phyloP scores from a whole-genome alignment of 2,113 vertebrate species.

The Cololabis saira region DNA sequence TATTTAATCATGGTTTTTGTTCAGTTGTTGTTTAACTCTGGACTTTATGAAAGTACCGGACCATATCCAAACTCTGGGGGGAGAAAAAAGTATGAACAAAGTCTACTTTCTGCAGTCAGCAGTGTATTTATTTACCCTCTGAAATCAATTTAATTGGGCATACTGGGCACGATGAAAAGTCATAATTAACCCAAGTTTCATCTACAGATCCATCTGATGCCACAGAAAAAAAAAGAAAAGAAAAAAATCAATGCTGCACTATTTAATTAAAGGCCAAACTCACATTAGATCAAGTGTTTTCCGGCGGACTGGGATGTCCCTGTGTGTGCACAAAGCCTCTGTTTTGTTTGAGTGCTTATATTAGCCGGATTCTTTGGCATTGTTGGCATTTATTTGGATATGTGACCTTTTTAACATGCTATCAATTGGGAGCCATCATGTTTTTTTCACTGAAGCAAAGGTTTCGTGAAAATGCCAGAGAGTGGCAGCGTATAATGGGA shows the following conservation, averaged over 20 bases:
- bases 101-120: slow-evolving; percentile 16
- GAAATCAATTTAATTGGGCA: slow-evolving; percentile 55
- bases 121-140: slow-evolving; percentile 52
- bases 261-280: slow-evolving; percentile 84
- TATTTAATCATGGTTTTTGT: too few relatives aligned
- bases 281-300: slow-evolving; percentile 68
- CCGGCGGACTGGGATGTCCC: slow-evolving; percentile 32
- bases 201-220: slow-evolving; percentile 50
- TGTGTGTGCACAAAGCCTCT: slow-evolving; percentile 52
- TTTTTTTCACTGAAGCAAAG: slow-evolving; percentile 67
- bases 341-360: slow-evolving; percentile 70
- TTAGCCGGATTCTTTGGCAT: slow-evolving; percentile 75
- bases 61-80: too few relatives aligned
- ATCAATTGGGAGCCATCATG: slow-evolving; percentile 76
- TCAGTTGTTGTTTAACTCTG: too few relatives aligned
- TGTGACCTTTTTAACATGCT: slow-evolving; percentile 85
- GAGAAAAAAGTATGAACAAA: slow-evolving; percentile 9
- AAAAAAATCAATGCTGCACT: slow-evolving; percentile 73
- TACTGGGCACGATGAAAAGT: slow-evolving; percentile 40
- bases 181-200: slow-evolving; percentile 59
- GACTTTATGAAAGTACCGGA: too few relatives aligned
- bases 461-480: slow-evolving; percentile 78
- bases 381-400: slow-evolving; percentile 84
- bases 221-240: slow-evolving; percentile 1
- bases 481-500: slow-evolving; percentile 66